Evolutionary conservation across 2,113 vertebrate genomes (phyloP), one percentile per base, ranked within the genome.

Genomic region (Nerophis lumbriciformis): DNA sequence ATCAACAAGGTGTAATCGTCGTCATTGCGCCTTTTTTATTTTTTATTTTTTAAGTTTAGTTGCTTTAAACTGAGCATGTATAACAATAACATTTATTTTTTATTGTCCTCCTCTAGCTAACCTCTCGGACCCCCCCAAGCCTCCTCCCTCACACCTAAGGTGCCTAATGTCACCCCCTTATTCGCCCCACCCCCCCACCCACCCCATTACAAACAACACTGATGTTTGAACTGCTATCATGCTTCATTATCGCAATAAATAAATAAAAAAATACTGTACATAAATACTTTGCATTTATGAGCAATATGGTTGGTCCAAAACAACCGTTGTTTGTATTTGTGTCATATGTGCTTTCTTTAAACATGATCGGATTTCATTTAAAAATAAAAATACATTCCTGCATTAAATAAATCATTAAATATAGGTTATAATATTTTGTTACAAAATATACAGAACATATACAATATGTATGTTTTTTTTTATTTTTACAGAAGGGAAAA

Each of bases 121-220:
- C 81, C 84, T 54, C 69, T 77, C 45, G 19, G 16, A 28, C 28
- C 28, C 28, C 28, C 28, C 28, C 28, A 3, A 28, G 0, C 1
- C 28, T 4, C 38, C 68, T 75, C 69, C 78, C 89, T 90, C 75
- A 83, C 85, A 85, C 86, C 75, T 47, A 55, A 14, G 79, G 81
- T 88, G 89, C 75, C 83, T 77, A 89, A 88, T 73, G 56, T 80
- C 12, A 59, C 57, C 78, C 74, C 53, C 58, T 72, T 68, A 65
- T 63, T 57, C 69, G 59, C 53, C 60, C 52, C 79, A 58, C 65
- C 65, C 72, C 53, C 76, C 57, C 19, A 61, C 50, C 50, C 9
- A 1, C 42, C n/a, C 12, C 65, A 36, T 47, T 54, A 61, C 59
- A 59, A 66, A 65, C 58, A 66, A 51, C 63, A 63, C 53, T 36